Evolutionary conservation across 2,113 vertebrate genomes (phyloP).

Genomic region (Mus musculus): DNA sequence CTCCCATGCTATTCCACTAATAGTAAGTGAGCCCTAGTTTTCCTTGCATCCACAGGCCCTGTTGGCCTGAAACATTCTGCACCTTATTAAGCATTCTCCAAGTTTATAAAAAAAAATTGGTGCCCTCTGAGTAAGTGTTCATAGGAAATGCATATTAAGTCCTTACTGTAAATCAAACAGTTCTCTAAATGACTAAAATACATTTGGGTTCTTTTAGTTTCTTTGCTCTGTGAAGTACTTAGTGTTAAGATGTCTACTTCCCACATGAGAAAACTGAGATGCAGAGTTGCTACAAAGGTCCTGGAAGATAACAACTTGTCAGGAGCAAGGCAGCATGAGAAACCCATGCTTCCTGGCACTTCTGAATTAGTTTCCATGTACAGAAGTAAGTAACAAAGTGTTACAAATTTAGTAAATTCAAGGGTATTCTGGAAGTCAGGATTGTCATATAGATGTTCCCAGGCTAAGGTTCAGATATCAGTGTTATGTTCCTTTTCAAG

Average conservation of each 20-base stretch:
- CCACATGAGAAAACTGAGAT: neutral
- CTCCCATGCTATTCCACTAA: neutral
- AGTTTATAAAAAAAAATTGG: constrained; percentile 6
- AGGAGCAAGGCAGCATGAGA: neutral
- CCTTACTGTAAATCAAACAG: neutral
- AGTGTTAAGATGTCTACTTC: neutral
- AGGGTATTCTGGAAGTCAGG: neutral
- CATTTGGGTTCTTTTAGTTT: neutral
- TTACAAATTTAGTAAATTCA: neutral
- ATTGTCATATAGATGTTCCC: neutral
- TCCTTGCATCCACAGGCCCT: neutral
- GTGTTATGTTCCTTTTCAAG: neutral
- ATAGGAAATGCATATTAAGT: neutral
- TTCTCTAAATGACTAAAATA: neutral
- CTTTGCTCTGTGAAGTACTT: neutral
- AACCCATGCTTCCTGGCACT: neutral
- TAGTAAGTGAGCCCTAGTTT: neutral
- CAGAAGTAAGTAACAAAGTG: neutral
- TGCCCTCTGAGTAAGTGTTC: neutral
- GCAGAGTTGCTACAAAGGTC: neutral
- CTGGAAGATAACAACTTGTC: neutral
- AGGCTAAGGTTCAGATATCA: neutral
- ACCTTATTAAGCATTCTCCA: neutral
- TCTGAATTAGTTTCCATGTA: neutral
- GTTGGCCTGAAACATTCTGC: neutral